Conservation (phyloP, 1,140 invertebrate genomes). For the Heliconius nattereri region DNA sequence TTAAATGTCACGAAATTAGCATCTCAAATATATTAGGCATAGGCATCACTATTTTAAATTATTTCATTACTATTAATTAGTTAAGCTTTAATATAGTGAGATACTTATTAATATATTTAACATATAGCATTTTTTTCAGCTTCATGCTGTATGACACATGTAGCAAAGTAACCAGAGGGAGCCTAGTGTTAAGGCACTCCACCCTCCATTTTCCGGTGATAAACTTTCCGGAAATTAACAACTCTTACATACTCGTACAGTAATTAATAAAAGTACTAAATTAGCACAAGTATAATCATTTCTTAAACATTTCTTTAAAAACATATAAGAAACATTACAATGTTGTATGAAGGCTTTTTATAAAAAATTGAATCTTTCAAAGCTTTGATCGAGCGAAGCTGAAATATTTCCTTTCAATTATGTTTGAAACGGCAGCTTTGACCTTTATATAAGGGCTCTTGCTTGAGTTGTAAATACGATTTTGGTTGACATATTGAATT, state of each 20-base stretch:
- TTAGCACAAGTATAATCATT: neutral
- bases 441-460: constrained; percentile 5
- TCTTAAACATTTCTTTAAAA: neutral
- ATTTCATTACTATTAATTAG: too few species aligned
- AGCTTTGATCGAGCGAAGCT: constrained; percentile 22
- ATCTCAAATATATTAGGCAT: neutral
- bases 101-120: too few species aligned
- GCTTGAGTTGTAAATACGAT: constrained; percentile 2
- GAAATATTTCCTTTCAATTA: constrained; percentile 27
- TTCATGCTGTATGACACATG: too few species aligned
- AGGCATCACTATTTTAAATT: too few species aligned
- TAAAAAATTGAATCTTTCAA: constrained; percentile 18
- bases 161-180: too few species aligned
- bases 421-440: constrained; percentile 15
- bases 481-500: neutral
- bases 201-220: too few species aligned
- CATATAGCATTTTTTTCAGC: too few species aligned
- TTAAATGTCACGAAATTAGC: neutral
- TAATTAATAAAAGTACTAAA: too few species aligned
- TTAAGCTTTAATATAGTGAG: too few species aligned
- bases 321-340: neutral
- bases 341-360: constrained; percentile 17
- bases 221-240: too few species aligned
- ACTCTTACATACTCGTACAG: too few species aligned
- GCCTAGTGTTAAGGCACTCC: too few species aligned